phyloP scores from a whole-genome alignment of 2,888 invertebrate genomes.

The Ptychoptera contaminata region DNA sequence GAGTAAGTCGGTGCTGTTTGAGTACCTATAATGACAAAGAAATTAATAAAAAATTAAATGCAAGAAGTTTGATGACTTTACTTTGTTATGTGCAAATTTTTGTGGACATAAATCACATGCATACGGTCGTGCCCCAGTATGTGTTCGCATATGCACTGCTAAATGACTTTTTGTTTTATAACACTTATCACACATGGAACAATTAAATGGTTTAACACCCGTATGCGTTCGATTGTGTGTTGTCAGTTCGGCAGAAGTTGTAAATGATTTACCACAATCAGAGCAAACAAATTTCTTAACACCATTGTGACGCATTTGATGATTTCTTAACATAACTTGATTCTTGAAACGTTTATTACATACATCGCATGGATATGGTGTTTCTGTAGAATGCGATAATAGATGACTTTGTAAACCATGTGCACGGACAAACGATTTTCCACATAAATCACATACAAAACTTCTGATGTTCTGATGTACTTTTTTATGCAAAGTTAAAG shows the following conservation, averaged over 20 bases:
- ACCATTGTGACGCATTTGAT: conserved; percentile 9
- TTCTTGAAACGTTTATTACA: conserved; percentile 10
- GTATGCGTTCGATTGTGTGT: conserved; percentile 9
- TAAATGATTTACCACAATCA: conserved; percentile 9
- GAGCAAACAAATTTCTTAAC: conserved; percentile 9
- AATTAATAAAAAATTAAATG: not conserved
- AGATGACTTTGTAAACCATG: conserved; percentile 11
- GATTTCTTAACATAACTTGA: conserved; percentile 8
- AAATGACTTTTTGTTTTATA: conserved; percentile 11
- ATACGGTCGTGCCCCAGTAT: conserved; percentile 10
- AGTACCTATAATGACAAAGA: conserved; percentile 2
- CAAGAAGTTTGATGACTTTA: not conserved
- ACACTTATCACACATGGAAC: conserved; percentile 8
- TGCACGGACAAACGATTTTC: conserved; percentile 22
- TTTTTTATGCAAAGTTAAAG: conserved; percentile 34
- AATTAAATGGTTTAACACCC: conserved; percentile 9
- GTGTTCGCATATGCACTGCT: conserved; percentile 8
- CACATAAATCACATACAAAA: conserved; percentile 32
- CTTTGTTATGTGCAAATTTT: conserved; percentile 10
- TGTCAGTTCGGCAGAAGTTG: conserved; percentile 9
- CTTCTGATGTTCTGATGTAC: conserved; percentile 30
- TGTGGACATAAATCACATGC: conserved; percentile 10
- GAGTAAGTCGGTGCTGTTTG: conserved; percentile 10
- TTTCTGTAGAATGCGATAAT: conserved; percentile 9
- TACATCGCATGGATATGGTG: conserved; percentile 8